Evolutionary conservation across 1,140 invertebrate species (phyloP).

Genomic region (Drosophila neocordata): DNA sequence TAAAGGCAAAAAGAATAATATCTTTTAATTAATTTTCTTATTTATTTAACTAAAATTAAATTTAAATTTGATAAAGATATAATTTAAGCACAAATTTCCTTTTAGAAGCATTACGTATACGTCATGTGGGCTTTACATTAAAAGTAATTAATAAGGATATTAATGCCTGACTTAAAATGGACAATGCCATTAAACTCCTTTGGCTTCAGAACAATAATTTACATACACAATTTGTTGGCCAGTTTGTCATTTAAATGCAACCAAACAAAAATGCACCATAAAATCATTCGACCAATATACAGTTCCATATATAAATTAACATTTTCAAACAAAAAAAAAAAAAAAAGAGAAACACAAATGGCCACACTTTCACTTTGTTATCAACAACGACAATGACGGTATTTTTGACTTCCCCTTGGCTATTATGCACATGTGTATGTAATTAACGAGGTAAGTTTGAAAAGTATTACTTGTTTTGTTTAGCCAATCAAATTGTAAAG

Average conservation of each 20-base stretch:
- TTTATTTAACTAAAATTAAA: no score
- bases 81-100: neutral
- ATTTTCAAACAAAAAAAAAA: constrained; percentile 23
- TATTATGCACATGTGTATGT: neutral
- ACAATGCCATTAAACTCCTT: constrained; percentile 31
- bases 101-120: constrained; percentile 26
- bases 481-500: no score
- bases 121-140: constrained; percentile 20
- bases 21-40: no score
- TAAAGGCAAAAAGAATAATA: no score
- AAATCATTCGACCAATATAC: constrained; percentile 24
- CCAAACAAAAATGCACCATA: constrained; percentile 18
- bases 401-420: constrained; percentile 15
- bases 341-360: constrained; percentile 15
- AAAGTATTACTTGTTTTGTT: no score
- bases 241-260: constrained; percentile 51
- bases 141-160: constrained; percentile 53
- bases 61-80: neutral
- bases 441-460: neutral
- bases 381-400: constrained; percentile 37
- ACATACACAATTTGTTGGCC: constrained; percentile 17
- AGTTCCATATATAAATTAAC: constrained; percentile 36
- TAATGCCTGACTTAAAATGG: constrained; percentile 25
- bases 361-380: constrained; percentile 58
- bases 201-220: constrained; percentile 27